Conservation (phyloP, 2,888 invertebrate species). For the Ophioninae sp. region DNA sequence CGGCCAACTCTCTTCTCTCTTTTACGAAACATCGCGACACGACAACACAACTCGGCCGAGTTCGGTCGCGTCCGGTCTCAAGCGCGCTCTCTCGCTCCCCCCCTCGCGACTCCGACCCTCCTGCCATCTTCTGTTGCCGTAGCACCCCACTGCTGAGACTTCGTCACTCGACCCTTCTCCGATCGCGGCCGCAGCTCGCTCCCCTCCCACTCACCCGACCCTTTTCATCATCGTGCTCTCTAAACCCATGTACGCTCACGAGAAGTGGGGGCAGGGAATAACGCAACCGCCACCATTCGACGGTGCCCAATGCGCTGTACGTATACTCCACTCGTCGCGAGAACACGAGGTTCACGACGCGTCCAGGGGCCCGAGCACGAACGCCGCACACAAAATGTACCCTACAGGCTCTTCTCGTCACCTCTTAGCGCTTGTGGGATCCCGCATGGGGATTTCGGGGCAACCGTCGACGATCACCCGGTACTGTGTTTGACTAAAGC, state of each 20-base stretch:
- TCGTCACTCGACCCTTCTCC: neutral
- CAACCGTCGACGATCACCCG: neutral
- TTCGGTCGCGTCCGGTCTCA: conserved; percentile 52
- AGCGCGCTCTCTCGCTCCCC: conserved; percentile 42
- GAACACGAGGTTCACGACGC: conserved; percentile 65
- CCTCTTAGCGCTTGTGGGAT: neutral
- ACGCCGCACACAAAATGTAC: conserved; percentile 52
- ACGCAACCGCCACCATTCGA: conserved; percentile 77
- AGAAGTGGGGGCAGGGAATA: conserved; percentile 59
- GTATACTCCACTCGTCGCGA: conserved; percentile 72
- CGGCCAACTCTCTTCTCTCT: conserved; percentile 65
- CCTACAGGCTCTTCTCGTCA: conserved; percentile 19
- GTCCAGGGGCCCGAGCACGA: conserved; percentile 42
- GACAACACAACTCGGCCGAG: conserved; percentile 32
- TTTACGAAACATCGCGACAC: conserved; percentile 11
- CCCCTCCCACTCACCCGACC: conserved; percentile 29
- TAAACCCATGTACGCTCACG: neutral
- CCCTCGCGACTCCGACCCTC: conserved; percentile 19
- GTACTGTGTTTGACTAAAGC: neutral
- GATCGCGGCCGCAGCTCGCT: conserved; percentile 2
- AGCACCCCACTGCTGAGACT: neutral
- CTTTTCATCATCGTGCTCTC: conserved; percentile 40
- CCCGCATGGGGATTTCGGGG: neutral
- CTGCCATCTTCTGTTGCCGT: conserved; percentile 17
- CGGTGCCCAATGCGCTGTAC: conserved; percentile 33